These are phyloP conservation scores for Sylvilagus floridanus DNA, from an alignment of 2,797 vertebrate genomes.

Conservation along the genomic window DNA sequence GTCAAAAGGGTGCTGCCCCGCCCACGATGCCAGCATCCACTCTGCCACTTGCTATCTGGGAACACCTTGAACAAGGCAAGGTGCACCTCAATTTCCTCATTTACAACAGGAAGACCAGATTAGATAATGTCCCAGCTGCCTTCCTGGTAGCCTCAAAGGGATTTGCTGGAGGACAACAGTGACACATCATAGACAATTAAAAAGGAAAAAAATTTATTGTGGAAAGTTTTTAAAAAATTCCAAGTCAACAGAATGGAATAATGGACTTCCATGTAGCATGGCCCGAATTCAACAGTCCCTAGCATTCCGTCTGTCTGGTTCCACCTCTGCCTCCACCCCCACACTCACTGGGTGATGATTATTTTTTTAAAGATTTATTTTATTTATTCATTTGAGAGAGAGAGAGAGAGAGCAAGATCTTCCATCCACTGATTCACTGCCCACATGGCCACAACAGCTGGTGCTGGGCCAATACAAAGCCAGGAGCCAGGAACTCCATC, in stretches of 20 bases:
- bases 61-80: conserved; percentile 23
- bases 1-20: not conserved
- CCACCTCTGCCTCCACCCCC: no score
- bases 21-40: not conserved
- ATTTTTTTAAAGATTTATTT: no score
- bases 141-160: conserved; percentile 39
- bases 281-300: not conserved
- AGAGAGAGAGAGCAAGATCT: no score
- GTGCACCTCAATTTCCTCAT: conserved; percentile 52
- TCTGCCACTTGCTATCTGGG: not conserved
- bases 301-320: not conserved
- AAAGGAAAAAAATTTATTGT: not conserved
- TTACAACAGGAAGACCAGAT: conserved; percentile 60
- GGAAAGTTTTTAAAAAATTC: not conserved
- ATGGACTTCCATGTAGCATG: not conserved
- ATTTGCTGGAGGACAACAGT: conserved; percentile 20
- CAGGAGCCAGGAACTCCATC: no score
- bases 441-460: no score
- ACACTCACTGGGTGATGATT: no score
- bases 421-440: no score
- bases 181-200: not conserved
- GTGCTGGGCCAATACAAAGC: no score
- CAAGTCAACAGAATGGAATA: not conserved
- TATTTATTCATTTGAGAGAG: no score
- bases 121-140: conserved; percentile 42